A percentile compares a stretch with the other conserved stretches of the same genome.
These are phyloP conservation scores for Labia minor DNA, from an alignment of 2,888 invertebrate species.

Conservation along the genomic window DNA sequence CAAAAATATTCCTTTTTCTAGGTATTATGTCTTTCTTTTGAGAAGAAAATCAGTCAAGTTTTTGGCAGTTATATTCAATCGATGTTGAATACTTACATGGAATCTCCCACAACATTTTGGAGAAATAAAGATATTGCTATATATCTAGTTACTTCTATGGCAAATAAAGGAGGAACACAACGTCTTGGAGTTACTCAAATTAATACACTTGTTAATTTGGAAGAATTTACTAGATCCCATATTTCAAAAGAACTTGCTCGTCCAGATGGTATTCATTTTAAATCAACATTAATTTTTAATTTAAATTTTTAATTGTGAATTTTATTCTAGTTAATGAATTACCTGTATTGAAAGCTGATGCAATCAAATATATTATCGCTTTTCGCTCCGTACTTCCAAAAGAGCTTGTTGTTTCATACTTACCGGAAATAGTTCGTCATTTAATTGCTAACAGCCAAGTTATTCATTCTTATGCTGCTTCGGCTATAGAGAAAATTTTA, in stretches of 20 bases:
- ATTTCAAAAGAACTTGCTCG: conserved; percentile 76
- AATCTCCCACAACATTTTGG: conserved; percentile 72
- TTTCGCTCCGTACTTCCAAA: conserved; percentile 82
- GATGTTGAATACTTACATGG: conserved; percentile 65
- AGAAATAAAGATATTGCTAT: conserved; percentile 91
- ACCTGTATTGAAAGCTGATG: conserved; percentile 91
- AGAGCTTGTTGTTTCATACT: conserved; percentile 58
- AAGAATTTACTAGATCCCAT: conserved; percentile 78
- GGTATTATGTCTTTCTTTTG: conserved; percentile 77
- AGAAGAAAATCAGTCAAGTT: conserved; percentile 73
- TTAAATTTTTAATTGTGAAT: conserved; percentile 3
- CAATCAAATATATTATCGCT: conserved; percentile 91
- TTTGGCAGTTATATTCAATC: conserved; percentile 78
- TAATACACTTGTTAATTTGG: conserved; percentile 78
- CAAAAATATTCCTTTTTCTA: not conserved
- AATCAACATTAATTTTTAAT: too few species aligned
- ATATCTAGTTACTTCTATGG: conserved; percentile 90
- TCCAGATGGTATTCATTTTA: conserved; percentile 45
- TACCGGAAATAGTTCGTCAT: conserved; percentile 71
- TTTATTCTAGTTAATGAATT: conserved; percentile 59
- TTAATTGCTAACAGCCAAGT: conserved; percentile 68
- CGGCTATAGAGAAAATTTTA: conserved; percentile 78
- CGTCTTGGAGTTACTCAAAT: conserved; percentile 85
- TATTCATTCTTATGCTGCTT: conserved; percentile 86
- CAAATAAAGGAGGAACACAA: conserved; percentile 77